Base-by-base conservation (phyloP, 2,888 invertebrate genomes). In the Drosophila helvetica region DNA sequence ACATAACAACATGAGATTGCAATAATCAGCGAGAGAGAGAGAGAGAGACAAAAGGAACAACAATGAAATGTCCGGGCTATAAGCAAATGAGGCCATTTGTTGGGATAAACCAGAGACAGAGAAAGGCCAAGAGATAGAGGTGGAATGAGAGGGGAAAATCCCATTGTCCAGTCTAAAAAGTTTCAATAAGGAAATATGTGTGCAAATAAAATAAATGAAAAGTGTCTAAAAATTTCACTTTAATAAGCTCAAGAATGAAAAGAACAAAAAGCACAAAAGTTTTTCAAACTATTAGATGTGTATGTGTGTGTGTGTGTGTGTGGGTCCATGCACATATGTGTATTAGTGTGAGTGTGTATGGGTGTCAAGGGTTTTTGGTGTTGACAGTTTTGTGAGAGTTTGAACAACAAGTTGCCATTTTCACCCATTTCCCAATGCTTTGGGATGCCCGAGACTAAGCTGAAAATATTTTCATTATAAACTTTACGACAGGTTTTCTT, bases 391-490 rank as follows among this genome's bases (percentile, higher is more conserved):
- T 66, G 56, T 46, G 55, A 69, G 65, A 72, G 65, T 71, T 74
- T 74, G 59, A 61, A 74, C 74, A 74, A 78, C 78, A 75, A 77
- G 81, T 77, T 61, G 60, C 61, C 50, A 57, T 56, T 75, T 64
- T 51, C 57, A 51, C 27, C 46, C 47, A 46, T 62, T 61, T 66
- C 54, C 27, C 17, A 47, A 45, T 68, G 51, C 63, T 66, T 51
- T 71, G 45, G 54, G 19, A 19, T 19, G 22, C 22, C 50, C 10
- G 25, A 27, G 56, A 67, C 69, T 78, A 82, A 88, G 80, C 86
- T 80, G 62, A 64, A 85, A 80, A 87, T 87, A 84, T 80, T 87
- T 84, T 83, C 86, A 88, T 88, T 88, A 80, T 82, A 82, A 85
- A 84, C 70, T 84, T 84, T 79, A 85, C 78, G 86, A 84, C 78